phyloP scores from a whole-genome alignment of 1,140 invertebrate genomes.

The Drosophila grimshawi region DNA sequence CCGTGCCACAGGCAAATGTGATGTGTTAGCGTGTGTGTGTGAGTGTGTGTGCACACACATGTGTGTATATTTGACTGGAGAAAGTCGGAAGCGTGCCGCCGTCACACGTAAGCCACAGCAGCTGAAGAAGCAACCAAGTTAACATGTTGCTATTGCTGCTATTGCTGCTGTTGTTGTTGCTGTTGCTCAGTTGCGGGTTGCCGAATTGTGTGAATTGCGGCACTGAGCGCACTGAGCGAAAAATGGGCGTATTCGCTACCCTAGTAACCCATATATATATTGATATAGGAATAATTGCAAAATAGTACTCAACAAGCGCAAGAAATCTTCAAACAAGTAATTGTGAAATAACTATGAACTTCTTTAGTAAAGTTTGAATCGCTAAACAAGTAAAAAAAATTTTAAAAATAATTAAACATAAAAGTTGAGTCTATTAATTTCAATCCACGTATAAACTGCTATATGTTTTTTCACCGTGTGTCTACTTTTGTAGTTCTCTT shows the following conservation, averaged over 20 bases:
- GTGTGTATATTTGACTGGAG: slow-evolving; percentile 59
- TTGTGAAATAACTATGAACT: too few species aligned
- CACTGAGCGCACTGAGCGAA: neutral
- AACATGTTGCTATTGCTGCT: slow-evolving; percentile 22
- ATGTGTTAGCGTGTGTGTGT: slow-evolving; percentile 16
- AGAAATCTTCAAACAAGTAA: too few species aligned
- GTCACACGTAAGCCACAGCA: slow-evolving; percentile 63
- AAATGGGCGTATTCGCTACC: neutral
- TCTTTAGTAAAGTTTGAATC: too few species aligned
- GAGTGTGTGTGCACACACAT: neutral
- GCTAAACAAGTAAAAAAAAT: too few species aligned
- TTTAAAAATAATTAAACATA: too few species aligned
- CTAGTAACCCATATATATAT: too few species aligned
- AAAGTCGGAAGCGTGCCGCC: slow-evolving; percentile 76
- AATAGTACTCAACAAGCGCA: too few species aligned
- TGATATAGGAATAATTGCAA: too few species aligned
- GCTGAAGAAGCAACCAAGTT: slow-evolving; percentile 67
- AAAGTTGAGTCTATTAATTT: too few species aligned
- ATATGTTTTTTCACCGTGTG: neutral
- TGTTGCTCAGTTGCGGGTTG: too few species aligned
- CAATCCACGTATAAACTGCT: neutral
- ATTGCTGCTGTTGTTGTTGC: slow-evolving; percentile 18
- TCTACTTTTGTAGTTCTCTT: neutral
- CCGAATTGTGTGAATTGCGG: too few species aligned
- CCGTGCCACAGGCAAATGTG: slow-evolving; percentile 35